These are phyloP conservation scores for Mormoops blainvillei DNA, from an alignment of 2,113 vertebrate species.

Conservation along the genomic window DNA sequence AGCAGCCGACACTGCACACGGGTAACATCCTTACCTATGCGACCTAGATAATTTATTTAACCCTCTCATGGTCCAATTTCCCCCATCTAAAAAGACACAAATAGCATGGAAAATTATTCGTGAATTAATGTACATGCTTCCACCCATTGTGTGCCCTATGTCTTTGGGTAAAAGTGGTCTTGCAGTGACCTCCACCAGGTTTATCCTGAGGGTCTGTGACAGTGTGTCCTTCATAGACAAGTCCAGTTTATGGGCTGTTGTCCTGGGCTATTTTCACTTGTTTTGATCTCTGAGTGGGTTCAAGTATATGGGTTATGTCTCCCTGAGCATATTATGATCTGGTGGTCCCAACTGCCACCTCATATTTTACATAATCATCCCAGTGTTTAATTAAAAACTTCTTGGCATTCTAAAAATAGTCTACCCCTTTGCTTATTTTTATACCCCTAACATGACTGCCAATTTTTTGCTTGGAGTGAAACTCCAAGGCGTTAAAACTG, in stretches of 20 bases:
- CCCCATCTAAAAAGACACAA: neutral
- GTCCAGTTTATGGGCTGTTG: accelerated
- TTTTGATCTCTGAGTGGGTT: neutral
- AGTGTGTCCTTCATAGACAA: accelerated
- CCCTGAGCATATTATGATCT: no score
- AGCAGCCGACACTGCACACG: accelerated
- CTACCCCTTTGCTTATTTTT: conserved; percentile 49
- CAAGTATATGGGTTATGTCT: accelerated
- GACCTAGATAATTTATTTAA: neutral
- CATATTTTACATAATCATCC: neutral
- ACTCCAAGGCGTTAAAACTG: conserved; percentile 16
- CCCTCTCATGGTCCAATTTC: accelerated
- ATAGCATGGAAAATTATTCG: neutral
- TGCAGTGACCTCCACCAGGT: neutral
- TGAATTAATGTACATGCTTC: accelerated
- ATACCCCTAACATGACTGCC: conserved; percentile 13
- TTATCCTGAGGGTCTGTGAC: neutral
- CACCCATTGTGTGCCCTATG: accelerated
- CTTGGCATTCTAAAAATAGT: conserved; percentile 49
- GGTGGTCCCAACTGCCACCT: neutral
- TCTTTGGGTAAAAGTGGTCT: neutral
- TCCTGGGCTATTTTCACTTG: neutral
- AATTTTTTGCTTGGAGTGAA: conserved; percentile 33
- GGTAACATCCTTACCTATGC: neutral
- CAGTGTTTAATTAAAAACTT: conserved; percentile 15